These are phyloP conservation scores for Pachyramphus minor DNA, from an alignment of 2,113 vertebrate species.

Conservation along the genomic window DNA sequence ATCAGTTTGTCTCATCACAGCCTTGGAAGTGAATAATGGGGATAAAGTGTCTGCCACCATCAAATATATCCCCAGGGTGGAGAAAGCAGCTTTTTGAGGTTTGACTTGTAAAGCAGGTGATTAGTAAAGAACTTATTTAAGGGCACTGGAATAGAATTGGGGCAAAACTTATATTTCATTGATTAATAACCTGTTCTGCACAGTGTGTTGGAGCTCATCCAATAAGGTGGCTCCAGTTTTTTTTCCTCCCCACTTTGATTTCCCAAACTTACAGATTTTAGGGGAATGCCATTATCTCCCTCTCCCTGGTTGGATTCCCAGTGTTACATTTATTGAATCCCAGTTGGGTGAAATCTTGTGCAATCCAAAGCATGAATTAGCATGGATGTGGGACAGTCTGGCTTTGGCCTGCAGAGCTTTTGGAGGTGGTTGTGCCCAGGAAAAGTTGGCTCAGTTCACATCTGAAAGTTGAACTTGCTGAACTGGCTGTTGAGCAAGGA, in stretches of 20 bases:
- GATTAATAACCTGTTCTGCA: neutral
- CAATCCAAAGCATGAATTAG: neutral
- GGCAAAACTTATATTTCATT: neutral
- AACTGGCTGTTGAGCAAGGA: constrained; percentile 14
- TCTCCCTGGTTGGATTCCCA: neutral
- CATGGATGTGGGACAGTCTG: neutral
- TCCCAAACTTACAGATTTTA: neutral
- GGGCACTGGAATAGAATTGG: neutral
- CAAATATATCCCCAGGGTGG: neutral
- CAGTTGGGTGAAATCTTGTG: neutral
- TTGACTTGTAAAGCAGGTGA: neutral
- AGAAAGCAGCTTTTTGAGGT: neutral
- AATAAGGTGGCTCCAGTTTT: neutral
- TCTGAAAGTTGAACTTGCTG: neutral
- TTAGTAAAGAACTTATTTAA: neutral
- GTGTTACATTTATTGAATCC: neutral
- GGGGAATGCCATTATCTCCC: neutral
- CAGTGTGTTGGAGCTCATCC: neutral
- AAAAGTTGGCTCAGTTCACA: neutral
- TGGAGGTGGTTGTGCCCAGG: neutral
- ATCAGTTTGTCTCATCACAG: neutral
- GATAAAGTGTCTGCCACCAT: neutral
- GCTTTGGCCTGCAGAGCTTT: neutral
- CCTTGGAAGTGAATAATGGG: neutral
- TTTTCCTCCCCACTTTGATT: neutral